Base-by-base conservation (phyloP, 2,888 invertebrate species). In the Rhorus exstirpatorius region DNA sequence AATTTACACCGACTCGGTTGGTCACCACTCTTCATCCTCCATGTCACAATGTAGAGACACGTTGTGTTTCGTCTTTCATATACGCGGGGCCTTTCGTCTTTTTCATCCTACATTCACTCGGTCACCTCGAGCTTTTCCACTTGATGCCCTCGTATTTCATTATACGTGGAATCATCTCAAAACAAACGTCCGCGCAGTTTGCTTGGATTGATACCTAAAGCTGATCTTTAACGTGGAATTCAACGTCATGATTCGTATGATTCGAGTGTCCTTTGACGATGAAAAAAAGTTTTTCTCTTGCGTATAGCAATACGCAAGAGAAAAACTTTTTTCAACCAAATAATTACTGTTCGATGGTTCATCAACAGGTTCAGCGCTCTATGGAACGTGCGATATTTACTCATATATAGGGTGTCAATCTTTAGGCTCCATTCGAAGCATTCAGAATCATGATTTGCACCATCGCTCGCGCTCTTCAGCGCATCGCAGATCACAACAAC, bases 1-100 rank as follows among this genome's bases (percentile, higher is more conserved):
- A 79, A 83, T 83, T 83, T 83, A 84, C 81, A 70, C 72, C 67
- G 71, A 55, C 78, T 84, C 71, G 82, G 65, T 79, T 83, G 84
- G 79, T 70, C 75, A 83, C 76, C 79, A 61, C 60, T 70, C 63
- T 75, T 82, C 77, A 75, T 76, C 77, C 51, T 60, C n/a, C 46
- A 19, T 49, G 60, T 19, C 38, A 84, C 80, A 80, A 82, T 79
- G 49, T 79, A 58, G 46, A 77, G 55, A 24, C 19, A 10, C n/a
- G 46, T 63, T 12, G n/a, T n/a, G 35, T 21, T 7, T 49, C 49
- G 17, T 49, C 49, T 31, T 2, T 31, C n/a, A n/a, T n/a, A n/a
- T 31, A 31, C 31, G 31, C 6, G 31, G 10, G 38, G 12, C 44
- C 8, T 49, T 65, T 19, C 12, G 24, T 49, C 65, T 46, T 46